phyloP scores from a whole-genome alignment of 2,888 invertebrate species.

The Ecliptopera silaceata region DNA sequence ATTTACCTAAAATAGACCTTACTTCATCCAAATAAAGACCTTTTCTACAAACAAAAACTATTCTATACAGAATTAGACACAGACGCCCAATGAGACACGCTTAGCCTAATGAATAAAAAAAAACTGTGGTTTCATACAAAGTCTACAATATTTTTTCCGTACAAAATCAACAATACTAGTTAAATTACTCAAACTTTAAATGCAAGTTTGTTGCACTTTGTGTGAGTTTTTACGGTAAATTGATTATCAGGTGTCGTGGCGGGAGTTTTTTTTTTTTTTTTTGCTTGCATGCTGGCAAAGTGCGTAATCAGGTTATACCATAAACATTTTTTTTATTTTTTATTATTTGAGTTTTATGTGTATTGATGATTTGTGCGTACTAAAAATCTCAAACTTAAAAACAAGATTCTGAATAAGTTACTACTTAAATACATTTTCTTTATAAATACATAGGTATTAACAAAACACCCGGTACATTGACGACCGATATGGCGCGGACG shows the following conservation, averaged over 20 bases:
- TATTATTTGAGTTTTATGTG: no score
- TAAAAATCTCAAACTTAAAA: no score
- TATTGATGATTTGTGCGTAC: no score
- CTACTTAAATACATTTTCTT: no score
- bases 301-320: conserved; percentile 16
- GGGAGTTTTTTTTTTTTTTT: conserved; percentile 9
- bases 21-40: conserved; percentile 5
- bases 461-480: no score
- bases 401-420: no score
- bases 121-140: conserved; percentile 52
- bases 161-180: conserved; percentile 40
- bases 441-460: no score
- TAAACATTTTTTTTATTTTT: conserved; percentile 19
- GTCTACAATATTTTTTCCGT: conserved; percentile 40
- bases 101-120: conserved; percentile 54
- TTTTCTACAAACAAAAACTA: conserved; percentile 8
- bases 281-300: conserved; percentile 1
- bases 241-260: conserved; percentile 62
- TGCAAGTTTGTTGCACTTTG: conserved; percentile 42
- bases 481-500: no score
- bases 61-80: conserved; percentile 33
- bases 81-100: conserved; percentile 65
- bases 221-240: conserved; percentile 64
- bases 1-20: conserved; percentile 24
- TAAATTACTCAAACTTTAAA: conserved; percentile 30